Evolutionary conservation across 2,888 invertebrate species (phyloP).

Genomic region (Pinctada fucata): DNA sequence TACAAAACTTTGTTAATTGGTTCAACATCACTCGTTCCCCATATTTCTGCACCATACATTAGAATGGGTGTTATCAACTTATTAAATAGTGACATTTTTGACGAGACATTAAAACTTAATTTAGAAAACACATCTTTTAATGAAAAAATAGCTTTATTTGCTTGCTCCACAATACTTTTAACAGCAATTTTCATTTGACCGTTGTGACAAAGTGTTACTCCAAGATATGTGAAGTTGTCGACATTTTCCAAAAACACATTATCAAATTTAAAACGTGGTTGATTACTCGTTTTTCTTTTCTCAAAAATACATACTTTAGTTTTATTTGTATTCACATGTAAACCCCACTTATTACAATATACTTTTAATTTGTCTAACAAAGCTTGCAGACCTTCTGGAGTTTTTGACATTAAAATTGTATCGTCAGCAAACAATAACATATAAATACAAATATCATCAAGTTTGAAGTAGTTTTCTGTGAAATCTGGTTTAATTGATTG

Average conservation of each 20-base stretch:
- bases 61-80: neutral
- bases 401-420: neutral
- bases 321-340: neutral
- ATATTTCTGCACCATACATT: constrained; percentile 1
- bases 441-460: neutral
- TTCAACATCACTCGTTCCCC: neutral
- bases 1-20: neutral
- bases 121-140: neutral
- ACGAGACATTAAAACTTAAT: neutral
- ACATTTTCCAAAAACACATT: neutral
- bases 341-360: neutral
- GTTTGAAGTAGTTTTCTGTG: neutral
- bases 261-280: neutral
- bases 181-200: neutral
- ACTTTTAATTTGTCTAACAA: neutral
- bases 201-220: neutral
- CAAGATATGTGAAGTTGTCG: neutral
- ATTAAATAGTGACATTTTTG: neutral
- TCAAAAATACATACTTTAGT: neutral
- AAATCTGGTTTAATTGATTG: neutral
- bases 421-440: neutral
- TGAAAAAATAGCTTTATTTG: neutral
- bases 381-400: neutral
- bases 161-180: neutral
- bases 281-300: neutral